Evolutionary conservation across 2,113 vertebrate genomes (phyloP), one percentile per base, ranked within the genome.

Genomic region (Callaeas wilsoni): DNA sequence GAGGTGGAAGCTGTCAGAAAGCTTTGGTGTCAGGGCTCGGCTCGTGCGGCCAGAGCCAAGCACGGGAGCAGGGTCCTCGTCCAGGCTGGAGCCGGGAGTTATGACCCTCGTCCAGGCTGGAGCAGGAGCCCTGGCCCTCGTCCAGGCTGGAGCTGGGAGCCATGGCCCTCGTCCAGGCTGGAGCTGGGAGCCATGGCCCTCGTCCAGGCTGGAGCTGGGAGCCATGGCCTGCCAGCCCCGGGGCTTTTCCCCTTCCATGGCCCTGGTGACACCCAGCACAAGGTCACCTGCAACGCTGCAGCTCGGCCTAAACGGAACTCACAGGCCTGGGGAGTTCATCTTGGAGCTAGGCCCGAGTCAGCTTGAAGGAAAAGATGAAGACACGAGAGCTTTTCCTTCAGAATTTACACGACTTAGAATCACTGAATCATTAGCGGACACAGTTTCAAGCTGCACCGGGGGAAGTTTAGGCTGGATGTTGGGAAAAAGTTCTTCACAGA

Each of bases 21-120:
- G 30, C 7, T 10, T 4, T 6, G 32, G 64, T 6, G 41, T 13
- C 46, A 10, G 39, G 53, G 3, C 33, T 37, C 5, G 7, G 37
- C 4, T 22, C 0, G 26, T 3, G 17, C 9, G 44, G 62, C 19
- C 33, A 13, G 56, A 50, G 27, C 29, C n/a, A 26, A 49, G 3
- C 20, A 2, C 13, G 2, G 60, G 12, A 3, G 0, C 4, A 3
- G 41, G 27, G 55, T 47, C 12, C 46, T 63, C 14, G 1, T 1
- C 7, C 32, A 10, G 74, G 7, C 11, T 9, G 13, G 44, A 11
- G n/a, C n/a, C n/a, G n/a, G n/a, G n/a, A n/a, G n/a, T n/a, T n/a
- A n/a, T n/a, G n/a, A n/a, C n/a, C n/a, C n/a, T n/a, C n/a, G n/a
- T n/a, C n/a, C n/a, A n/a, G n/a, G n/a, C n/a, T n/a, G n/a, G n/a